Evolutionary conservation across 2,113 vertebrate genomes (phyloP).

Genomic region (Chlorodrepanis virens): DNA sequence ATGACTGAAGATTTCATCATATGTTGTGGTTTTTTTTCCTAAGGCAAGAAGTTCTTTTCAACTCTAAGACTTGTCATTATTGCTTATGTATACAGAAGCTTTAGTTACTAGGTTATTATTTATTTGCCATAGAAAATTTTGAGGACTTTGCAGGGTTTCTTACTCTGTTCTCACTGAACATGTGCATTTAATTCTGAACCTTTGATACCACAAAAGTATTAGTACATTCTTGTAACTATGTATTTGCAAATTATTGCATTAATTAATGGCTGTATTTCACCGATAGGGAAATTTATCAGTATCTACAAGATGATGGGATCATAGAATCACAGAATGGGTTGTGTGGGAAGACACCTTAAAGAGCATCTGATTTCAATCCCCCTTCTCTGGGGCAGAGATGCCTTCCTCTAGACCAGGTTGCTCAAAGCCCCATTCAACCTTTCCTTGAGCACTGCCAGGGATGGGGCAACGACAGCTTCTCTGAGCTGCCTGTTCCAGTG

Average conservation of each 20-base stretch:
- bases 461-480: no score
- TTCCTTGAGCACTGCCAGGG: background rate
- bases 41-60: background rate
- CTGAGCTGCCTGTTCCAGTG: background rate
- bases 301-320: background rate
- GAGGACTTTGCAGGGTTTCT: background rate
- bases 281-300: background rate
- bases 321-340: background rate
- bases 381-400: background rate
- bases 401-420: background rate
- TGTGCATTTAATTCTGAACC: background rate
- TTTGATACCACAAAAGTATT: background rate
- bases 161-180: background rate
- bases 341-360: background rate
- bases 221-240: background rate
- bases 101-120: background rate
- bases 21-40: background rate
- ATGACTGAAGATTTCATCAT: background rate
- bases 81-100: background rate
- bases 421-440: background rate
- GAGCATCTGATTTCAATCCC: background rate
- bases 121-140: background rate
- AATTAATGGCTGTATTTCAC: background rate
- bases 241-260: background rate
- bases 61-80: background rate